Conservation (phyloP, 2,888 invertebrate genomes). For the Brachycybe producta region DNA sequence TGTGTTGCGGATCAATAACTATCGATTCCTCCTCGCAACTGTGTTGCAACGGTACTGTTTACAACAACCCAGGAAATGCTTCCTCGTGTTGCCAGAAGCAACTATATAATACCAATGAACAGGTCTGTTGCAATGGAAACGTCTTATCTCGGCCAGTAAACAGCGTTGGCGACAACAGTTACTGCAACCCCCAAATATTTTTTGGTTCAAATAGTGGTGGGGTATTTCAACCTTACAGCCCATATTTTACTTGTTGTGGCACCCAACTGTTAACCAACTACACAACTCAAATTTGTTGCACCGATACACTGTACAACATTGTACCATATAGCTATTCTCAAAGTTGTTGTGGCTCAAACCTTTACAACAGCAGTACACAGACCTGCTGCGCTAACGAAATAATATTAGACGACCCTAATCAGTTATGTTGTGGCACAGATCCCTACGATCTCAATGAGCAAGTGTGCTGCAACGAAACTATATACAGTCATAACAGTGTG, state of each 20-base stretch:
- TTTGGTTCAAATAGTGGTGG: no score
- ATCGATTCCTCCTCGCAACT: background rate
- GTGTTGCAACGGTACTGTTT: background rate
- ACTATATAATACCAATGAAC: background rate
- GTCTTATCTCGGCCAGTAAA: no score
- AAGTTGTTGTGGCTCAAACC: background rate
- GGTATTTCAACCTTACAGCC: no score
- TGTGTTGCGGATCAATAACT: background rate
- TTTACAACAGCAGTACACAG: background rate
- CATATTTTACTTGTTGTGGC: no score
- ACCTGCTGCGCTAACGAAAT: conserved; percentile 3
- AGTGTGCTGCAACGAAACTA: background rate
- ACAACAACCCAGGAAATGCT: background rate
- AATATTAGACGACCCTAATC: background rate
- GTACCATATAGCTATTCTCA: background rate
- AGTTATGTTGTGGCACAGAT: background rate
- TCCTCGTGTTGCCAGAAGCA: conserved; percentile 1
- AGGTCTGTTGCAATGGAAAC: no score
- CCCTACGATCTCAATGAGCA: background rate
- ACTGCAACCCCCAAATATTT: no score
- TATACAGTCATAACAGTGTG: no score
- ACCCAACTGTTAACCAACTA: no score
- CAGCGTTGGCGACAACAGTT: no score
- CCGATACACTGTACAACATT: background rate
- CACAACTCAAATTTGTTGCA: background rate